A percentile compares a stretch with the other conserved stretches of the same genome.
phyloP scores from a whole-genome alignment of 1,140 invertebrate genomes.

The Mylabris phalerata region DNA sequence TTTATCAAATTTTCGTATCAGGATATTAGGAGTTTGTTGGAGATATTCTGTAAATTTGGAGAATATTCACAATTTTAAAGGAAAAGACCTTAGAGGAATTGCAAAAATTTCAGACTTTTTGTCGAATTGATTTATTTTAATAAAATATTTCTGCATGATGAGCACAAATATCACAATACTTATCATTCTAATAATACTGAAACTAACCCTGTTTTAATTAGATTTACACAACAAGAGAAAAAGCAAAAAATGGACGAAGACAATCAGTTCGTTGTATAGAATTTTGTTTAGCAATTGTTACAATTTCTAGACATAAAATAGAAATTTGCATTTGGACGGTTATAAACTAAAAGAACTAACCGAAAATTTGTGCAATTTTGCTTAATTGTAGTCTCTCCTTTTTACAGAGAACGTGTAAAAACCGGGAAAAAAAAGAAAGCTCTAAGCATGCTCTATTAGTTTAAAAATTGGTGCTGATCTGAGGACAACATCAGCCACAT shows the following conservation, averaged over 20 bases:
- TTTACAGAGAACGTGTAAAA: conserved; percentile 1
- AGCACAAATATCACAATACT: conserved; percentile 14
- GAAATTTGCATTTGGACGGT: conserved; percentile 6
- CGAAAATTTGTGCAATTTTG: background rate
- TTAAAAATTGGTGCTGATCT: conserved; percentile 33
- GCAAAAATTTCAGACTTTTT: too few relatives aligned
- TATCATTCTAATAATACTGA: conserved; percentile 7
- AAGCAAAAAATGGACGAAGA: background rate
- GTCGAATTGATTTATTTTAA: background rate
- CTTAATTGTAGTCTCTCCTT: background rate
- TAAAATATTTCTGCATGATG: conserved; percentile 13
- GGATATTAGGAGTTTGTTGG: too few relatives aligned
- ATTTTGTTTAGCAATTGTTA: conserved; percentile 1
- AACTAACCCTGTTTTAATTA: conserved; percentile 10
- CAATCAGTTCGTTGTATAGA: background rate
- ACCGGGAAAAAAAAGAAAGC: background rate
- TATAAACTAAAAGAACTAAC: conserved; percentile 1
- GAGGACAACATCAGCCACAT: conserved; percentile 35
- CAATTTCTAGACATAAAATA: background rate
- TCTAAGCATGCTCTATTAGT: conserved; percentile 24
- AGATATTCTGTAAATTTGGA: too few relatives aligned
- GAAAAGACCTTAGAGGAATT: too few relatives aligned
- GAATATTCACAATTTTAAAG: too few relatives aligned
- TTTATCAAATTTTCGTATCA: too few relatives aligned
- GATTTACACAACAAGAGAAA: too few relatives aligned